Base-by-base conservation (phyloP, 2,888 invertebrate species). In the Amiota minor region DNA sequence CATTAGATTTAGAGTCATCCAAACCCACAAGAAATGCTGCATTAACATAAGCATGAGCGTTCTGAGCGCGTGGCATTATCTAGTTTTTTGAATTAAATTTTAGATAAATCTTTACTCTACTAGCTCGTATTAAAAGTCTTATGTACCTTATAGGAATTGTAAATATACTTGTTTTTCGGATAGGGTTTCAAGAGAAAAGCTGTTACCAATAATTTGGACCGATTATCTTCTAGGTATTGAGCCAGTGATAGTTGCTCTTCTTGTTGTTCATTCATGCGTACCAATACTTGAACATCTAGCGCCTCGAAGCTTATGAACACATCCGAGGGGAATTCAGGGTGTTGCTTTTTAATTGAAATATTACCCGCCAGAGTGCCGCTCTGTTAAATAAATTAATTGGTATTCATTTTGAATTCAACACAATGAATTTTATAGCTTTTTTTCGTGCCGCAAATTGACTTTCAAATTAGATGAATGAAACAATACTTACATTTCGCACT, bases 1-100 rank as follows among this genome's bases (percentile, higher is more conserved):
- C 77, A 70, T 72, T 83, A 3, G 91, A 88, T 79, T 91, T 85
- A 0, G 69, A 14, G 74, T 90, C 76, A 68, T 91, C 87, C 68
- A 94, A 88, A 86, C 92, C 91, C 72, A 94, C 91, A 14, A 93
- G 88, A 81, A 95, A 94, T 1, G 93, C 95, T 35, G 94, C 94
- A 84, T 95, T 95, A 0, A 95, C 93, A 70, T 93, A 92, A 0
- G 95, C 95, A 80, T 94, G 94, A 0, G 95, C 93, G 81, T 94
- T 94, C 89, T 94, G 94, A 0, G 93, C 92, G 74, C 94, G 90
- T 0, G 94, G 93, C 92, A 93, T 94, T 64, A 95, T 93, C 94
- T 81, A 64, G 93, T 78, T 84, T 76, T 78, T 90, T 72, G 89
- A 94, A 79, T 75, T 85, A 73, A 87, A 35, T 53, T 12, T 53